These are phyloP conservation scores for Brachyalestes nurse DNA, from an alignment of 2,797 vertebrate genomes.

Conservation along the genomic window DNA sequence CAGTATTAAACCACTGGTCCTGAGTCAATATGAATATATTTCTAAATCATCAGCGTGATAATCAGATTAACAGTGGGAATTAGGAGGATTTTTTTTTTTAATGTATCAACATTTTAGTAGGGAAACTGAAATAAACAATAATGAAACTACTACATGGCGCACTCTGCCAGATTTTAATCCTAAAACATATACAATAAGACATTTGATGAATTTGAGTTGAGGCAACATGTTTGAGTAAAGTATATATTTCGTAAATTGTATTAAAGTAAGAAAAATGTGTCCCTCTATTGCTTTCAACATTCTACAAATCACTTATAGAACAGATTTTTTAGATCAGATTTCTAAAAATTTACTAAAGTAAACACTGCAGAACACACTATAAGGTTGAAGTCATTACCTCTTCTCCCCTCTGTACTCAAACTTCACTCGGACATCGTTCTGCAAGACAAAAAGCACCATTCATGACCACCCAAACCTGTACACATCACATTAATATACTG, in stretches of 20 bases:
- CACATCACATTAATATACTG: neutral
- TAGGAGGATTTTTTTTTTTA: no score
- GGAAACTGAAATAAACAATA: no score
- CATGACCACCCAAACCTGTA: neutral
- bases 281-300: neutral
- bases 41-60: neutral
- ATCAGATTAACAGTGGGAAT: neutral
- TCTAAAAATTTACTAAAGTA: no score
- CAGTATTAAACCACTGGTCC: neutral
- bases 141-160: no score
- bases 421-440: conserved; percentile 98
- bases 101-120: no score
- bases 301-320: no score
- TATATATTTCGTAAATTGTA: neutral
- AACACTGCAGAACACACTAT: neutral
- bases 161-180: no score
- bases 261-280: neutral
- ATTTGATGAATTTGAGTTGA: no score
- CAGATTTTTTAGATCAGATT: no score
- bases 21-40: neutral
- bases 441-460: conserved; percentile 54
- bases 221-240: neutral
- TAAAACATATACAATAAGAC: no score
- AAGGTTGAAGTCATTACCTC: conserved; percentile 79
- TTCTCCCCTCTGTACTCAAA: conserved; percentile 98